Base-by-base conservation (phyloP, 2,888 invertebrate species). In the Patella depressa region DNA sequence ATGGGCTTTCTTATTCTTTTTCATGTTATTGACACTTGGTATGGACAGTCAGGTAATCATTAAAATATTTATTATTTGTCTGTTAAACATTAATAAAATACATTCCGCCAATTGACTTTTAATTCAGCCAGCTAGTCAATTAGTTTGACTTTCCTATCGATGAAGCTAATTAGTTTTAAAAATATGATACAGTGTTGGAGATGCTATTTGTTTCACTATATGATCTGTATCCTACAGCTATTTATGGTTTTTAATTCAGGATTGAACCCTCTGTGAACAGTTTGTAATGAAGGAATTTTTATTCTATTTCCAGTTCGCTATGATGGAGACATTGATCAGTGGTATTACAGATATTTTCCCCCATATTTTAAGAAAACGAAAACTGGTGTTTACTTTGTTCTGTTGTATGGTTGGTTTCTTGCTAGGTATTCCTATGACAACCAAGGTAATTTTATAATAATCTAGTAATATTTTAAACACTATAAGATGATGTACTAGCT, bases 1-100 rank as follows among this genome's bases (percentile, higher is more conserved):
- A 19, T 90, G 89, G 89, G 85, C 89, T 15, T 88, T 89, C 80
- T 83, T 90, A 71, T 90, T 90, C 85, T 90, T 90, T 81, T 87
- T 90, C 81, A 89, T 90, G 89, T 81, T 90, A 73, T 83, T 90
- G 54, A 89, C 89, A 0, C 85, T 90, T 0, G 90, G 90, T 19
- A 79, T 90, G 57, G 89, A 88, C 83, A 87, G 85, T 79, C 88
- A 90, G 86, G 88, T 88, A 79, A 71, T 55, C 19, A 34, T n/a
- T 19, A 17, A 12, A 1, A 65, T 19, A n/a, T 19, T n/a, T 11
- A 65, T 9, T n/a, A n/a, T n/a, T 19, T n/a, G 7, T n/a, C 65
- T 9, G n/a, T n/a, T 65, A 65, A n/a, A 65, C 65, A 65, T 19
- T n/a, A 0, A 65, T 19, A 65, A 65, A n/a, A 65, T 19, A 65